Percentiles rank a stretch among this genome's conserved stretches.
phyloP scores from a whole-genome alignment of 2,797 vertebrate genomes.

The Propithecus perrieri region DNA sequence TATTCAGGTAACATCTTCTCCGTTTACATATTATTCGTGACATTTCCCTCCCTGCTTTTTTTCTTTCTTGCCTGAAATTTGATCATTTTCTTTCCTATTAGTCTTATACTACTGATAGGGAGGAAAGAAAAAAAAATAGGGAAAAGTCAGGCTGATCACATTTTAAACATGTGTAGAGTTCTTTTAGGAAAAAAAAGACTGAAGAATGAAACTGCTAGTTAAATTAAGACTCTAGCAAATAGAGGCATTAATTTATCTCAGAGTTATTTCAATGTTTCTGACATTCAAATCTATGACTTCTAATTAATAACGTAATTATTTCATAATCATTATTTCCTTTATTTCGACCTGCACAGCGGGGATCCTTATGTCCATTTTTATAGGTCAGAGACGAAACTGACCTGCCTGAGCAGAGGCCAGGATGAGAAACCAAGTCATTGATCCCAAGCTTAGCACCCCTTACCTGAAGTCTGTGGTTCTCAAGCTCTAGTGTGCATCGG shows the following conservation, averaged over 20 bases:
- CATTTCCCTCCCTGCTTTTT: neutral
- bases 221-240: neutral
- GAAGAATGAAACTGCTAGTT: neutral
- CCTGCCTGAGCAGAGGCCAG: neutral
- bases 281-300: neutral
- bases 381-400: neutral
- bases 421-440: neutral
- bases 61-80: constrained; percentile 4
- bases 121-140: neutral
- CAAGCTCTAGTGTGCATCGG: accelerated
- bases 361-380: neutral
- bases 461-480: no score
- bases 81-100: constrained; percentile 34
- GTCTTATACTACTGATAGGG: neutral
- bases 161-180: constrained; percentile 19
- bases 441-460: neutral
- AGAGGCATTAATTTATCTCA: neutral
- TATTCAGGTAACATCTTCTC: constrained; percentile 35
- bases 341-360: neutral
- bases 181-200: neutral
- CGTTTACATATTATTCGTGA: neutral
- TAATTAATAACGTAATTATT: neutral
- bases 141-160: neutral
- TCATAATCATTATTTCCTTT: neutral
- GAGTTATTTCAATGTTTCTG: neutral